phyloP scores from a whole-genome alignment of 2,113 vertebrate genomes.

The Chroicocephalus ridibundus region DNA sequence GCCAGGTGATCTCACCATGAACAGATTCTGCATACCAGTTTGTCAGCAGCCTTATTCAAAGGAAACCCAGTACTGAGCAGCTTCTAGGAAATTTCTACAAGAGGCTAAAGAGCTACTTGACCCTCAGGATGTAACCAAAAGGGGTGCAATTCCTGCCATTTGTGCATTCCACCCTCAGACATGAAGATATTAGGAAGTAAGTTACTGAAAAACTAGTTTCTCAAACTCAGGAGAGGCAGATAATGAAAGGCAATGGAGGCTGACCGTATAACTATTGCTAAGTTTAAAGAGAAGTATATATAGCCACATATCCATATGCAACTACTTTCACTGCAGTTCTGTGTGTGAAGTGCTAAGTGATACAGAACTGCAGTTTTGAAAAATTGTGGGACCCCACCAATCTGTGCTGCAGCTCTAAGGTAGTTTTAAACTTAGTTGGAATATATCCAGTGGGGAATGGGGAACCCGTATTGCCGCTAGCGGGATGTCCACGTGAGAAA shows the following conservation, averaged over 20 bases:
- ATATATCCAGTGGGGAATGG: neutral
- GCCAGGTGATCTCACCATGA: neutral
- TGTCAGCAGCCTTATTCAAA: neutral
- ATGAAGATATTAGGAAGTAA: neutral
- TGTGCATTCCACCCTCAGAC: neutral
- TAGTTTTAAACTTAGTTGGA: neutral
- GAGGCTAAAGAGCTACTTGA: neutral
- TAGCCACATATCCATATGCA: neutral
- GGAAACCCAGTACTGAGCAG: neutral
- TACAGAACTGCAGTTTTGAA: neutral
- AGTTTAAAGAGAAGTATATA: neutral
- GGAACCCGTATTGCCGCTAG: neutral
- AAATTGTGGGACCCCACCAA: rapidly evolving
- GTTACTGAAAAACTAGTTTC: neutral
- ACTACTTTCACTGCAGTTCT: neutral
- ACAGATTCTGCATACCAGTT: neutral
- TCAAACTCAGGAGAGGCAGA: neutral
- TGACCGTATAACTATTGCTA: neutral
- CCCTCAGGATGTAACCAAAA: neutral
- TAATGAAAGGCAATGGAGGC: neutral
- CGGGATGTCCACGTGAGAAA: neutral
- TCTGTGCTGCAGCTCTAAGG: neutral
- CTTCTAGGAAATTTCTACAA: neutral
- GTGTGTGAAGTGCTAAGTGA: neutral
- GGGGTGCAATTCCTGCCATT: neutral